These are phyloP conservation scores for Sebastes ruberrimus DNA, from an alignment of 2,797 vertebrate genomes.

Conservation along the genomic window DNA sequence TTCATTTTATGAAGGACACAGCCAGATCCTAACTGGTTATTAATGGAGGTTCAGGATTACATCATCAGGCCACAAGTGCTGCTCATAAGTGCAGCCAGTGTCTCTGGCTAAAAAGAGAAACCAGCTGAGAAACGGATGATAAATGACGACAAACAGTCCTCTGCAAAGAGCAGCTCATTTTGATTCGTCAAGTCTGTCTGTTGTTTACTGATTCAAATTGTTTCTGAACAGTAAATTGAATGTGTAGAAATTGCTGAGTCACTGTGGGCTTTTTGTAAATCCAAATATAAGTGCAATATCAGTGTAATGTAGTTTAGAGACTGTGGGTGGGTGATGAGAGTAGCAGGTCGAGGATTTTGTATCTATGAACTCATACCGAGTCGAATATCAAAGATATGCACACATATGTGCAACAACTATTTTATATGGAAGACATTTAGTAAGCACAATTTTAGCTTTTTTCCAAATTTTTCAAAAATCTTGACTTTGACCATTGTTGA, in stretches of 20 bases:
- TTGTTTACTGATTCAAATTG: conserved; percentile 8
- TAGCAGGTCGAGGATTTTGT: neutral
- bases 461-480: too few species aligned
- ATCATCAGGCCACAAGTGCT: neutral
- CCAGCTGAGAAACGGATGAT: neutral
- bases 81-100: neutral
- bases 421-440: too few species aligned
- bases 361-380: too few species aligned
- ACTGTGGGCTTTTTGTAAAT: neutral
- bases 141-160: neutral
- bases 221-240: neutral
- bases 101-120: neutral
- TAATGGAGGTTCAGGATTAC: conserved; percentile 7
- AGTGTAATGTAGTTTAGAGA: neutral
- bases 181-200: neutral
- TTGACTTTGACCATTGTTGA: too few species aligned
- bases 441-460: too few species aligned
- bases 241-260: neutral
- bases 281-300: neutral
- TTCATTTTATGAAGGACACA: neutral
- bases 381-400: too few species aligned
- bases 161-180: neutral
- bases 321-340: conserved; percentile 2
- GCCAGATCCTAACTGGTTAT: neutral
- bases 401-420: too few species aligned